Percentiles rank a stretch among this genome's conserved stretches.
These are phyloP conservation scores for Setophaga kirtlandii DNA, from an alignment of 2,113 vertebrate genomes.

Conservation along the genomic window DNA sequence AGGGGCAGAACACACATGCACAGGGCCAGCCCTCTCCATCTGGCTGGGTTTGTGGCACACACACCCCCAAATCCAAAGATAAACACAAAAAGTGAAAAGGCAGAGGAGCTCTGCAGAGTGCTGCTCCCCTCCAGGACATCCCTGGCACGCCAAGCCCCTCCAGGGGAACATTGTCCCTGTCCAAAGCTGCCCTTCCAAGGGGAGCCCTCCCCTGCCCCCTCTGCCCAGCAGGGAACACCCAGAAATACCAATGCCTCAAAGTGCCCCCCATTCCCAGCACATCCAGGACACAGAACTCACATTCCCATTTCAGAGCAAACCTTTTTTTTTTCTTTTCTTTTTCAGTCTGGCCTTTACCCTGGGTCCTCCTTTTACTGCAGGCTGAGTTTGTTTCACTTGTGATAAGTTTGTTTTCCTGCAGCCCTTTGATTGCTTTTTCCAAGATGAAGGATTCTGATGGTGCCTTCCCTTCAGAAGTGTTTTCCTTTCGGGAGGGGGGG, in stretches of 20 bases:
- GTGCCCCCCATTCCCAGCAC: neutral
- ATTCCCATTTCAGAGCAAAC: neutral
- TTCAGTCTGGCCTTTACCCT: constrained; percentile 24
- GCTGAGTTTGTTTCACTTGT: constrained; percentile 61
- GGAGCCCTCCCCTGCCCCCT: neutral
- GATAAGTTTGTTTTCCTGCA: constrained; percentile 55
- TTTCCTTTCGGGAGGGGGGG: constrained; percentile 21
- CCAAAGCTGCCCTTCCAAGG: neutral
- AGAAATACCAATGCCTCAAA: neutral
- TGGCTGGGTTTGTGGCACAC: neutral
- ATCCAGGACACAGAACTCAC: neutral
- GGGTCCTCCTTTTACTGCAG: neutral
- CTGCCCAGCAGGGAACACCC: neutral
- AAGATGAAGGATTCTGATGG: constrained; percentile 20
- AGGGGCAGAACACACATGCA: neutral
- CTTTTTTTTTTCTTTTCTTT: neutral
- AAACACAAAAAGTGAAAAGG: neutral
- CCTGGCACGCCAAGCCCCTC: neutral
- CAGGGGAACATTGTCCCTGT: fast-evolving
- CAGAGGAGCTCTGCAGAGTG: neutral
- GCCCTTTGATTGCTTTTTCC: constrained; percentile 55
- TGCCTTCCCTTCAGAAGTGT: constrained; percentile 36
- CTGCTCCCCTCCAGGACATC: neutral
- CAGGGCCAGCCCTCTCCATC: neutral
- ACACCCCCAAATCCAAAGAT: neutral